A percentile compares a stretch with the other conserved stretches of the same genome.
These are phyloP conservation scores for Perca fluviatilis DNA, from an alignment of 2,113 vertebrate genomes.

Conservation along the genomic window DNA sequence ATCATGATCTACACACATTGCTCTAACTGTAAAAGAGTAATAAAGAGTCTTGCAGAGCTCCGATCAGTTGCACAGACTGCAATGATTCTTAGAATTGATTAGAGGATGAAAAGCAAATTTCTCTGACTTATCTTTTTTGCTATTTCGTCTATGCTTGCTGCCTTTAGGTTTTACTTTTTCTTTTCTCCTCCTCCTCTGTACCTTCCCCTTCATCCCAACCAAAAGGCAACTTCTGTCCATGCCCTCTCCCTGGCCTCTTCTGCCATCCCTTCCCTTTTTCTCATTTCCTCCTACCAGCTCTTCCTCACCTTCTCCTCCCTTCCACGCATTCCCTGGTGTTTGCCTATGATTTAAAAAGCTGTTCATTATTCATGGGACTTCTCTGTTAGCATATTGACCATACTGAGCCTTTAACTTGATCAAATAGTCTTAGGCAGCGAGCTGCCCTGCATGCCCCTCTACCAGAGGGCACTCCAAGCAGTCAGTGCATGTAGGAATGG, in stretches of 20 bases:
- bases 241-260: background rate
- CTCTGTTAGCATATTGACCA: constrained; percentile 66
- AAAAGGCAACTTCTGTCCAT: constrained; percentile 4
- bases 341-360: constrained; percentile 59
- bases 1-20: constrained; percentile 8
- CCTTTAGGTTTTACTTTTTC: background rate
- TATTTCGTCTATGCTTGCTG: background rate
- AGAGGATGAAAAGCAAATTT: constrained; percentile 9
- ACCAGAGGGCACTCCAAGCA: constrained; percentile 26
- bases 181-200: background rate
- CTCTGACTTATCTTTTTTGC: background rate
- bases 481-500: background rate
- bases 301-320: background rate
- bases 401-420: constrained; percentile 64
- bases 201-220: background rate
- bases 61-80: background rate
- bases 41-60: constrained; percentile 13
- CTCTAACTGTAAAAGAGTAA: constrained; percentile 41
- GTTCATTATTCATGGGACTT: constrained; percentile 72
- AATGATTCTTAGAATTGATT: constrained; percentile 23
- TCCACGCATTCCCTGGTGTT: constrained; percentile 22
- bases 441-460: constrained; percentile 27
- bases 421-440: constrained; percentile 53
- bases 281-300: background rate
- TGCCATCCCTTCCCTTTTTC: background rate